These are phyloP conservation scores for Avahi laniger DNA, from an alignment of 2,797 vertebrate species.

Conservation along the genomic window DNA sequence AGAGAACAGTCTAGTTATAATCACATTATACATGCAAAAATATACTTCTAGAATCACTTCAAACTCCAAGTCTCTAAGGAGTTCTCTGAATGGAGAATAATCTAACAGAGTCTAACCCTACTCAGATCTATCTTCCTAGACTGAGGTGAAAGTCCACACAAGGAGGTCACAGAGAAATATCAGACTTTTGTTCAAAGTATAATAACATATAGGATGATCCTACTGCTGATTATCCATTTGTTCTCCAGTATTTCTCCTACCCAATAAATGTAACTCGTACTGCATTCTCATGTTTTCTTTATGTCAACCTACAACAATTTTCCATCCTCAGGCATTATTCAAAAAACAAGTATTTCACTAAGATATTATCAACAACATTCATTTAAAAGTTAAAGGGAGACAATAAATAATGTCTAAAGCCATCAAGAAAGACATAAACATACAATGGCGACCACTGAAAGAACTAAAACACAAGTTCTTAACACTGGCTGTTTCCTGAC, in stretches of 20 bases:
- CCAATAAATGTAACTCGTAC: not conserved
- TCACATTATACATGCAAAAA: not conserved
- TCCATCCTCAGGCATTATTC: not conserved
- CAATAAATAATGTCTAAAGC: not conserved
- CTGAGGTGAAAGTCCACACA: not conserved
- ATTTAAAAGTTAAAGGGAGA: not conserved
- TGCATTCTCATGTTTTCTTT: not conserved
- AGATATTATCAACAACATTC: not conserved
- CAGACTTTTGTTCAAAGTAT: not conserved
- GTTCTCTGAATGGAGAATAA: not conserved
- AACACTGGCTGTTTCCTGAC: not conserved
- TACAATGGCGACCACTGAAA: not conserved
- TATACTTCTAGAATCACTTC: not conserved
- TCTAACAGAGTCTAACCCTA: not conserved
- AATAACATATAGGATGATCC: not conserved
- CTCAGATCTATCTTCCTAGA: not conserved
- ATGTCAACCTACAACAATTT: not conserved
- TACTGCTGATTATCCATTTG: not conserved
- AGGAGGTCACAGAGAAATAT: not conserved
- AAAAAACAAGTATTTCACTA: slow-evolving; percentile 6
- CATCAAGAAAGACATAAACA: not conserved
- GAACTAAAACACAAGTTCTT: not conserved
- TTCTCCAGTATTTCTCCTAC: not conserved
- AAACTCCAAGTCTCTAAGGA: not conserved
- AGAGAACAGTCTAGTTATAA: not conserved